Conservation (phyloP, 2,888 invertebrate genomes). For the Mylabris sibirica region DNA sequence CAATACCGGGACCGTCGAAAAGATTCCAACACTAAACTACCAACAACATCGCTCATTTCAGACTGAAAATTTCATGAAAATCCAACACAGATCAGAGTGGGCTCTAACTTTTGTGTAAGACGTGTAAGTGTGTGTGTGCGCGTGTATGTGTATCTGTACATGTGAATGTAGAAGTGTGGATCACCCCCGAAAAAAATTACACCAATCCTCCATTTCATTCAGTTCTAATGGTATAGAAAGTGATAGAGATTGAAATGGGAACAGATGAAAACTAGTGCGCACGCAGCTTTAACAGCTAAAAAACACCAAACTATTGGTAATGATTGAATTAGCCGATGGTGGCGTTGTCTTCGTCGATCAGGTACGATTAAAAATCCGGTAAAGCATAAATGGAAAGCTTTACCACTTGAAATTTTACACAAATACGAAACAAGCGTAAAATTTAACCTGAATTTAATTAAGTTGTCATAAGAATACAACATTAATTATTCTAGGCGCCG, state of each 20-base stretch:
- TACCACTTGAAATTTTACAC: neutral
- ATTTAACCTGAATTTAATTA: no score
- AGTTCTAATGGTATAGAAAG: neutral
- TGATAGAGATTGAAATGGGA: neutral
- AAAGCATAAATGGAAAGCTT: neutral
- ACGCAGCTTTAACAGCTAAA: neutral
- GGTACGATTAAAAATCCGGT: no score
- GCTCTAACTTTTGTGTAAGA: no score
- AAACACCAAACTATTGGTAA: neutral
- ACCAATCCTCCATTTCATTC: neutral
- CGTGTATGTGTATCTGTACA: no score
- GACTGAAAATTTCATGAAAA: constrained; percentile 4
- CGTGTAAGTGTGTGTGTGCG: no score
- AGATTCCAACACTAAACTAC: neutral
- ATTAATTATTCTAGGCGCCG: neutral
- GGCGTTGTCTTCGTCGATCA: neutral
- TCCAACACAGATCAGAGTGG: neutral
- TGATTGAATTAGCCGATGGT: neutral
- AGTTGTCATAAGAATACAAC: neutral
- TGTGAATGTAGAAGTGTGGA: neutral
- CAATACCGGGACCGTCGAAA: neutral
- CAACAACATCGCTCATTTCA: constrained; percentile 4
- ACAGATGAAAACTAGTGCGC: neutral
- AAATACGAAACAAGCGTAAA: neutral
- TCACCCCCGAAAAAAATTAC: neutral